These are phyloP conservation scores for Omphaloscelis lunosa DNA, from an alignment of 2,888 invertebrate genomes.

Conservation along the genomic window DNA sequence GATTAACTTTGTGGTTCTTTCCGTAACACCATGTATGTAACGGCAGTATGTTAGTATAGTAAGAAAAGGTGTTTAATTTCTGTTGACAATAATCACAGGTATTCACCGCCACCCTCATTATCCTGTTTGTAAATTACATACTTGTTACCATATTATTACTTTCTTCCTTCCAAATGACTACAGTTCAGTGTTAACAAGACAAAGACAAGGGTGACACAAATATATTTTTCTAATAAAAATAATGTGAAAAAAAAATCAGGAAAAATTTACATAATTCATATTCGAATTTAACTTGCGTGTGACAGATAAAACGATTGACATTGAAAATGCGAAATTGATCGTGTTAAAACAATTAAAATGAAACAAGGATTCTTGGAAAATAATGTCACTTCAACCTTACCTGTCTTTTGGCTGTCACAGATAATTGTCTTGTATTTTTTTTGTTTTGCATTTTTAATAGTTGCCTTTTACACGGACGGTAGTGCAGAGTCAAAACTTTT, in stretches of 20 bases:
- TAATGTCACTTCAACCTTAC: conserved; percentile 52
- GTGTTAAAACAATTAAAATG: conserved; percentile 48
- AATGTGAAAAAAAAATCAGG: no score
- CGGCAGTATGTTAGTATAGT: not conserved
- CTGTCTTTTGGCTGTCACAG: conserved; percentile 61
- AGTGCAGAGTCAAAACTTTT: not conserved
- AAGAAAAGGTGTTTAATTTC: conserved; percentile 5
- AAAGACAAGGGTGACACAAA: not conserved
- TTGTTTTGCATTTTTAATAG: conserved; percentile 39
- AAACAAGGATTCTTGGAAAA: conserved; percentile 45
- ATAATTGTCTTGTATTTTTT: conserved; percentile 56
- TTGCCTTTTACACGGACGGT: conserved; percentile 38
- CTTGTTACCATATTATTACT: not conserved
- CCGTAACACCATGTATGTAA: not conserved
- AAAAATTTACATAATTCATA: no score
- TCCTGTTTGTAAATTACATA: not conserved
- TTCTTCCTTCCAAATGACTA: not conserved
- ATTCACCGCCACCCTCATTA: not conserved
- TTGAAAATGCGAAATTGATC: conserved; percentile 31
- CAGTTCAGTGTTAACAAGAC: not conserved
- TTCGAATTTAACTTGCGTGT: not conserved
- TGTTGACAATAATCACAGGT: conserved; percentile 14
- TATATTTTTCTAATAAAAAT: not conserved
- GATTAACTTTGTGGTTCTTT: not conserved
- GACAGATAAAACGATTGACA: not conserved